phyloP scores from a whole-genome alignment of 2,113 vertebrate genomes.

The Prinia subflava region DNA sequence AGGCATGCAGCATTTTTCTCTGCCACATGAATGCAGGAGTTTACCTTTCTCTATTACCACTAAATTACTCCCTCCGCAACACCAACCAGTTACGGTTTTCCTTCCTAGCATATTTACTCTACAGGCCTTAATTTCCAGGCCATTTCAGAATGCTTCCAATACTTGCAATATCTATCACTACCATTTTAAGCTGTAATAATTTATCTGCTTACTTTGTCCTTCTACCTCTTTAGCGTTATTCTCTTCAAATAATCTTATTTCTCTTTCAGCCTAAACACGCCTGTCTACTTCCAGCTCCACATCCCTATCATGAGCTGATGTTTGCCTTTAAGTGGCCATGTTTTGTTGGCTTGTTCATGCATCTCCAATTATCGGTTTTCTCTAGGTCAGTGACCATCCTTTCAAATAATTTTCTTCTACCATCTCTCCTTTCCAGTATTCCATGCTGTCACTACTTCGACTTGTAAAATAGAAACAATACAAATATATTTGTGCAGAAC shows the following conservation, averaged over 20 bases:
- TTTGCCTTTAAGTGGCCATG: neutral
- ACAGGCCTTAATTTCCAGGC: neutral
- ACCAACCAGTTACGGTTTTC: neutral
- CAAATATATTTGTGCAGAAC: neutral
- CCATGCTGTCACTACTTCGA: neutral
- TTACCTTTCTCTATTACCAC: neutral
- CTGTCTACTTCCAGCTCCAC: neutral
- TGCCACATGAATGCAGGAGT: neutral
- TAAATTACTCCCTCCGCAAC: fast-evolving
- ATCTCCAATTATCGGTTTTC: neutral
- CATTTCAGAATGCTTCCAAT: neutral
- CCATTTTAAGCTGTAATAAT: neutral
- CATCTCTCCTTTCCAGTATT: neutral
- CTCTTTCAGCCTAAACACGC: neutral
- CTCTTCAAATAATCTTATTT: neutral
- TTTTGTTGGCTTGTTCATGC: neutral
- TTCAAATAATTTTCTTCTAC: neutral
- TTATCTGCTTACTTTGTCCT: neutral
- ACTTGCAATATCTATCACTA: neutral
- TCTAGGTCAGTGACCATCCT: neutral
- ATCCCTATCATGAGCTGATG: neutral
- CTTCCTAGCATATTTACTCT: neutral
- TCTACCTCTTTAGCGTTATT: neutral
- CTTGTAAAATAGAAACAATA: neutral
- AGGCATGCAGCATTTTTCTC: neutral